phyloP scores from a whole-genome alignment of 2,888 invertebrate genomes.

The Cancer borealis region DNA sequence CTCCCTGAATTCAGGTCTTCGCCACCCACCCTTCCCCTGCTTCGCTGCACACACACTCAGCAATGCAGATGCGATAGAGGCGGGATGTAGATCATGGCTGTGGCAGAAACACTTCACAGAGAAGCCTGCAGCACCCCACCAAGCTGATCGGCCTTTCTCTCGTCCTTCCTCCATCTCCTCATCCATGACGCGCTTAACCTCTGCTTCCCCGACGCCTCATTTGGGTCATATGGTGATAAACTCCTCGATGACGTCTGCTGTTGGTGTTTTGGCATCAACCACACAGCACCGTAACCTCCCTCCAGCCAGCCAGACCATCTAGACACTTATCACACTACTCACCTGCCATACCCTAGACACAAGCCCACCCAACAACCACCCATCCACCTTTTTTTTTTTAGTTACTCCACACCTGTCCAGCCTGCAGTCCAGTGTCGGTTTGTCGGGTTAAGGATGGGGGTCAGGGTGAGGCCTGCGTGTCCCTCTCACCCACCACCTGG shows the following conservation, averaged over 20 bases:
- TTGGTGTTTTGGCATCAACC: background rate
- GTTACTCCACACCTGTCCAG: background rate
- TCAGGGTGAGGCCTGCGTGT: constrained; percentile 7
- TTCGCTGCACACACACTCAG: background rate
- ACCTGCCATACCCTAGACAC: background rate
- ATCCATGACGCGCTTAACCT: background rate
- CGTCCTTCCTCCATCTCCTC: background rate
- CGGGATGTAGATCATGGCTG: constrained; percentile 20
- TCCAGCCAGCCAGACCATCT: background rate
- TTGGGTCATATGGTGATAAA: background rate
- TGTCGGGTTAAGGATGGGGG: constrained; percentile 7
- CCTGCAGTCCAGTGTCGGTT: background rate
- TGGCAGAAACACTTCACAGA: background rate
- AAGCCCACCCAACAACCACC: background rate
- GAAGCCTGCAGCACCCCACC: background rate
- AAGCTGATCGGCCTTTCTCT: background rate
- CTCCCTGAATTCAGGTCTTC: background rate
- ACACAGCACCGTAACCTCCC: background rate
- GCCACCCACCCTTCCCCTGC: background rate
- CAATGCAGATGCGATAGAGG: constrained; percentile 29
- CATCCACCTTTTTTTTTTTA: background rate
- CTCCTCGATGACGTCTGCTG: background rate
- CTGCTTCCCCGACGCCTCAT: background rate
- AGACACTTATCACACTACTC: constrained; percentile 6
- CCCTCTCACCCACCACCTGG: background rate